Evolutionary conservation across 2,113 vertebrate species (phyloP).

Genomic region (Mus spicilegus): DNA sequence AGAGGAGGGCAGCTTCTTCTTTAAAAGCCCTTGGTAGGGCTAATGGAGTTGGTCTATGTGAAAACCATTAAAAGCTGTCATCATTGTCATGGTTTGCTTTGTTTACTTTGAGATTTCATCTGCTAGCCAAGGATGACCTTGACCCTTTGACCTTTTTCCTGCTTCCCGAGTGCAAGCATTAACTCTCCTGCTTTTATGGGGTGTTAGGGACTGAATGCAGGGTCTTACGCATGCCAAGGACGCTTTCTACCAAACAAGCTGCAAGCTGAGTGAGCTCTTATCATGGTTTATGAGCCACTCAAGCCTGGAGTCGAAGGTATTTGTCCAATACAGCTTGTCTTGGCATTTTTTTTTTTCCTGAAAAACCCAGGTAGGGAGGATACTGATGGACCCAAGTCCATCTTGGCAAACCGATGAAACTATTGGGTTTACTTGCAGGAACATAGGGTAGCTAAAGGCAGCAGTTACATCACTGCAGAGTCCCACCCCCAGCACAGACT

Average conservation of each 20-base stretch:
- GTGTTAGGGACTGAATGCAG: too few species aligned
- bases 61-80: neutral
- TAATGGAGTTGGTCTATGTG: neutral
- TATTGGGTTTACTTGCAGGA: neutral
- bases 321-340: neutral
- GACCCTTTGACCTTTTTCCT: neutral
- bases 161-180: too few species aligned
- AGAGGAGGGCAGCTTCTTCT: neutral
- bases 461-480: neutral
- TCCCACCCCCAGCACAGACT: neutral
- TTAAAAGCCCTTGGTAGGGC: neutral
- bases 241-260: too few species aligned
- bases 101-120: neutral
- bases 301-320: neutral
- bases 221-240: neutral
- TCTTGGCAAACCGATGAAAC: neutral
- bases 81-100: neutral
- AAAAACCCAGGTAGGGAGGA: neutral
- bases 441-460: neutral
- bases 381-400: neutral
- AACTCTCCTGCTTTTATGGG: neutral
- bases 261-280: too few species aligned
- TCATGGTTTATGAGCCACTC: accelerated
- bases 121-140: neutral
- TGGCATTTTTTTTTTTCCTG: neutral